Evolutionary conservation across 2,888 invertebrate genomes (phyloP).

Genomic region (Melanophora roralis): DNA sequence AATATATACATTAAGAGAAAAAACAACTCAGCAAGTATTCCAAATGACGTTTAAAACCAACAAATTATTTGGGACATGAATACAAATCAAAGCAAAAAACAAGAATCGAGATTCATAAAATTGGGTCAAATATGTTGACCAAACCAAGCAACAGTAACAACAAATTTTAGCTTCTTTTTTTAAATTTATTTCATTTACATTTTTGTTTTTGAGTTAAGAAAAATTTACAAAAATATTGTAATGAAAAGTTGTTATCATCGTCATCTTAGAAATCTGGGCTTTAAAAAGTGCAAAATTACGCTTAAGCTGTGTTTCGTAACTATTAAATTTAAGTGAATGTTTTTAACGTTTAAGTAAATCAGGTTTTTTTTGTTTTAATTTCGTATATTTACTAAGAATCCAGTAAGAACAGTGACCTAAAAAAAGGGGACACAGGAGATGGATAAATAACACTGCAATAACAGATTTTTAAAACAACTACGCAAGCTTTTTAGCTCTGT

Average conservation of each 20-base stretch:
- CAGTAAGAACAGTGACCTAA: no score
- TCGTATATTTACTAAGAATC: no score
- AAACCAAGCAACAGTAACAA: not conserved
- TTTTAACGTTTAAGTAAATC: constrained; percentile 31
- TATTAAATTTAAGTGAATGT: constrained; percentile 20
- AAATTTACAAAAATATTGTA: constrained; percentile 29
- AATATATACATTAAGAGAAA: not conserved
- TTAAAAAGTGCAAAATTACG: not conserved
- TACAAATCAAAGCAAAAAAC: not conserved
- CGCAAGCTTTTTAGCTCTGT: no score
- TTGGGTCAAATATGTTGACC: constrained; percentile 44
- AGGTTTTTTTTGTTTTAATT: not conserved
- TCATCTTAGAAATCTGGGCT: not conserved
- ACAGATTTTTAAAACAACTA: no score
- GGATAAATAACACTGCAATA: no score
- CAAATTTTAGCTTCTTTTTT: constrained; percentile 7
- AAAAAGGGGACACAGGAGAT: no score
- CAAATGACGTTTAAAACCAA: constrained; percentile 6
- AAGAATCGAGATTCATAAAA: constrained; percentile 20
- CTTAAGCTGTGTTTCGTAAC: not conserved
- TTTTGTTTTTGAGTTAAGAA: constrained; percentile 1
- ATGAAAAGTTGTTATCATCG: constrained; percentile 7
- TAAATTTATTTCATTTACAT: not conserved
- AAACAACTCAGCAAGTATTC: not conserved
- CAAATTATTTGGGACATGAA: not conserved